Percentiles rank a stretch among this genome's conserved stretches.
Evolutionary conservation across 2,113 vertebrate genomes (phyloP).

Genomic region (Nestor notabilis): DNA sequence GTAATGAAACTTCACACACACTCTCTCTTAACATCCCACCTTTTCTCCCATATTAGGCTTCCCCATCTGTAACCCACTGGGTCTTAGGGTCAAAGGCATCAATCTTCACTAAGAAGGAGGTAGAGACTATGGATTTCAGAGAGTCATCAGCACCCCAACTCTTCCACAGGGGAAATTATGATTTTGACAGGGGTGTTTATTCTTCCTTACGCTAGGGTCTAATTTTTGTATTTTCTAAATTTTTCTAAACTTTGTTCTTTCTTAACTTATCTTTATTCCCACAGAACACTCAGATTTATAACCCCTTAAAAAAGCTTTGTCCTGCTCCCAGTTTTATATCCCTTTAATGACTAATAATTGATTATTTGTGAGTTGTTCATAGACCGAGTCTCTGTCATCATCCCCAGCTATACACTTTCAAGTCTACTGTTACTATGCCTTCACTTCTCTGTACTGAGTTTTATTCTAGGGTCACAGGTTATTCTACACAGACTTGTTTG

Average conservation of each 20-base stretch:
- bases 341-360: neutral
- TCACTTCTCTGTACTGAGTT: neutral
- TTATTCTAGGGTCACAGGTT: neutral
- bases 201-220: neutral
- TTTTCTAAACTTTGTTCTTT: neutral
- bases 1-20: neutral
- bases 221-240: neutral
- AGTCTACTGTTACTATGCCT: neutral
- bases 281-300: neutral
- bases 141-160: fast-evolving
- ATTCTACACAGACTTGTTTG: neutral
- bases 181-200: neutral
- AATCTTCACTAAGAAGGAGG: neutral
- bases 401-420: neutral
- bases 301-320: neutral
- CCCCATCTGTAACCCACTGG: fast-evolving
- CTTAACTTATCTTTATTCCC: neutral
- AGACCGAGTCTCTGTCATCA: neutral
- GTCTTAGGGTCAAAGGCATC: neutral
- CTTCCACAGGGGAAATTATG: fast-evolving
- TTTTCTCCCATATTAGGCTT: neutral
- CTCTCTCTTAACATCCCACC: neutral
- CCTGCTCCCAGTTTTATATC: neutral
- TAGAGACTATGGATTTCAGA: neutral
- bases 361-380: neutral